These are phyloP conservation scores for Trachelus stipa DNA, from an alignment of 2,888 invertebrate species.

Conservation along the genomic window DNA sequence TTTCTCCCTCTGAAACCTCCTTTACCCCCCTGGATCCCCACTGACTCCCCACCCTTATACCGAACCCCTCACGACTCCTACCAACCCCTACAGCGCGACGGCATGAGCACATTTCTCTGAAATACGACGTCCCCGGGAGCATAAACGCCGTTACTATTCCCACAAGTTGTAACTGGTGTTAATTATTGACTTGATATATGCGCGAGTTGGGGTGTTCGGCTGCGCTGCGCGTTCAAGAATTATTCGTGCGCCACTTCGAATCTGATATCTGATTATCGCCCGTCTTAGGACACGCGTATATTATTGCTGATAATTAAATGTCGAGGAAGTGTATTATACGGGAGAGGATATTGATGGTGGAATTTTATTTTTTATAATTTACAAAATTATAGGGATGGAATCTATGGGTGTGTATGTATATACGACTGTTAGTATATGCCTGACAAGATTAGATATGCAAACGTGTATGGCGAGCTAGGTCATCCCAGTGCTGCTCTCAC, in stretches of 20 bases:
- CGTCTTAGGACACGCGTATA: constrained; percentile 47
- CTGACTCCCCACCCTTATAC: constrained; percentile 6
- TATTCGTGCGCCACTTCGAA: constrained; percentile 52
- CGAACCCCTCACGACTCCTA: constrained; percentile 7
- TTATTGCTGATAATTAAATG: constrained; percentile 61
- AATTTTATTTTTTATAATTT: too few species aligned
- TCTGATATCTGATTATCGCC: constrained; percentile 63
- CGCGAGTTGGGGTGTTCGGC: constrained; percentile 26
- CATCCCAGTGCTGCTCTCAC: too few species aligned
- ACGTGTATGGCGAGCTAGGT: too few species aligned
- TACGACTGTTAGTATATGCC: too few species aligned
- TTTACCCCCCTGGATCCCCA: neutral
- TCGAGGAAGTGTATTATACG: constrained; percentile 8
- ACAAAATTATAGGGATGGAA: too few species aligned
- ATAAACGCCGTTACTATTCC: constrained; percentile 66
- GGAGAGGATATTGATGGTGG: too few species aligned
- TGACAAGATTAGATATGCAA: too few species aligned
- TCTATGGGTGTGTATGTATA: too few species aligned
- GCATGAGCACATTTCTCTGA: constrained; percentile 65
- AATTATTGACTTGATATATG: constrained; percentile 65
- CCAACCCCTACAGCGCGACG: constrained; percentile 40
- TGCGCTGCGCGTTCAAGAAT: constrained; percentile 29
- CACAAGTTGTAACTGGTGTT: constrained; percentile 67
- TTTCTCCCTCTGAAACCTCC: constrained; percentile 7
- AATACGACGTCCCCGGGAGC: constrained; percentile 66